Evolutionary conservation across 1,140 invertebrate genomes (phyloP).

Genomic region (Xylocopa sonorina): DNA sequence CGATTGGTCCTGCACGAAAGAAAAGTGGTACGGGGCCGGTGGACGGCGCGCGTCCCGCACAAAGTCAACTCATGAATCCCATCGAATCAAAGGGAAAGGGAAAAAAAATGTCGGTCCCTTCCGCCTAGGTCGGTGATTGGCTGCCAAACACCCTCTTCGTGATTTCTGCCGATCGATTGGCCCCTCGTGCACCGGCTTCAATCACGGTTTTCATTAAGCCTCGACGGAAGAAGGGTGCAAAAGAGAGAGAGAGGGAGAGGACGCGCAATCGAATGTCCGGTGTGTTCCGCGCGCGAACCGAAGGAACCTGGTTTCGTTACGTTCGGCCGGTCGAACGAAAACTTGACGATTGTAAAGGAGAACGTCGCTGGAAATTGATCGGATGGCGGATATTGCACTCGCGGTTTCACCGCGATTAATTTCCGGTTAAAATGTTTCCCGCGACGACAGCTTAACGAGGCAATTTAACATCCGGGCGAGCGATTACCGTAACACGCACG

Average conservation of each 20-base stretch:
- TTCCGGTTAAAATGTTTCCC: conserved; percentile 22
- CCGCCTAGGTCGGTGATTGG: conserved; percentile 67
- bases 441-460: conserved; percentile 30
- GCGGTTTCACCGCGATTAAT: conserved; percentile 13
- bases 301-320: neutral
- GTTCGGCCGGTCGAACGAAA: neutral
- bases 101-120: conserved; percentile 61
- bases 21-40: neutral
- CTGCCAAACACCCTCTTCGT: conserved; percentile 65
- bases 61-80: conserved; percentile 64
- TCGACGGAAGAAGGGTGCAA: conserved; percentile 32
- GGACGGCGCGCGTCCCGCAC: conserved; percentile 30
- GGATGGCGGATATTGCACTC: neutral
- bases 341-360: neutral
- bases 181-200: conserved; percentile 63
- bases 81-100: conserved; percentile 47
- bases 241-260: neutral
- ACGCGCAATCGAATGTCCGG: conserved; percentile 50
- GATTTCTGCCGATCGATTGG: conserved; percentile 70
- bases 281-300: conserved; percentile 35
- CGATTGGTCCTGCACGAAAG: conserved; percentile 4
- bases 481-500: conserved; percentile 11
- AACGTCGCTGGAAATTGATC: neutral
- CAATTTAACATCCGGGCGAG: conserved; percentile 13
- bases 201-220: conserved; percentile 77